phyloP scores from a whole-genome alignment of 2,797 vertebrate species.

The Tinamus major region DNA sequence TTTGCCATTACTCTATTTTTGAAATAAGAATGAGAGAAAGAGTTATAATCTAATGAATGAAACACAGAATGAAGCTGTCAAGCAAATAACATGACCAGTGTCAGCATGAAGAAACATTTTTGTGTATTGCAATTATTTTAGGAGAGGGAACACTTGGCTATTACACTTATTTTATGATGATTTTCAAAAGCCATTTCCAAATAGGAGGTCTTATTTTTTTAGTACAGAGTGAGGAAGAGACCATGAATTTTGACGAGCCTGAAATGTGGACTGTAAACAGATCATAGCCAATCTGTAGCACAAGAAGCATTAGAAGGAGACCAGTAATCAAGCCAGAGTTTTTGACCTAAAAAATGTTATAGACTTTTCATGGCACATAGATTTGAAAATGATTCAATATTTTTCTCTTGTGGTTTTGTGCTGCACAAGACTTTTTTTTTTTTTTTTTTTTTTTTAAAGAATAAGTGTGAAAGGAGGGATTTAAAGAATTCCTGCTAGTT shows the following conservation, averaged over 20 bases:
- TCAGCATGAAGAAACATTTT: neutral
- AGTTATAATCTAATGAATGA: too few species aligned
- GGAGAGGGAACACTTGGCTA: too few species aligned
- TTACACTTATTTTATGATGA: too few species aligned
- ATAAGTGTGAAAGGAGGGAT: neutral
- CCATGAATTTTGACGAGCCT: fast-evolving
- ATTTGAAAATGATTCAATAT: too few species aligned
- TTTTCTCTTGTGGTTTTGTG: neutral
- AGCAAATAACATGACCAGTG: neutral
- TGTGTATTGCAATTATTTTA: neutral
- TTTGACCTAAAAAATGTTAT: neutral
- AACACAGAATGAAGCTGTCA: neutral
- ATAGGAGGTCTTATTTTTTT: neutral
- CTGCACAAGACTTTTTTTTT: neutral
- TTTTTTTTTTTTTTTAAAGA: neutral
- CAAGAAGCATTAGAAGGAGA: neutral
- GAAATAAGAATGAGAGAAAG: too few species aligned
- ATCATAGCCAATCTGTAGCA: neutral
- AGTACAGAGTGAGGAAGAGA: neutral
- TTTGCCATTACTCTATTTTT: too few species aligned
- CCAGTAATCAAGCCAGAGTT: neutral
- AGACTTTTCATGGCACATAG: neutral
- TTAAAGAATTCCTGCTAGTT: neutral
- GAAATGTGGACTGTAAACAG: neutral
- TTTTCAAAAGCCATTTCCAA: too few species aligned